Evolutionary conservation across 2,888 invertebrate genomes (phyloP).

Genomic region (Sturmia bella): DNA sequence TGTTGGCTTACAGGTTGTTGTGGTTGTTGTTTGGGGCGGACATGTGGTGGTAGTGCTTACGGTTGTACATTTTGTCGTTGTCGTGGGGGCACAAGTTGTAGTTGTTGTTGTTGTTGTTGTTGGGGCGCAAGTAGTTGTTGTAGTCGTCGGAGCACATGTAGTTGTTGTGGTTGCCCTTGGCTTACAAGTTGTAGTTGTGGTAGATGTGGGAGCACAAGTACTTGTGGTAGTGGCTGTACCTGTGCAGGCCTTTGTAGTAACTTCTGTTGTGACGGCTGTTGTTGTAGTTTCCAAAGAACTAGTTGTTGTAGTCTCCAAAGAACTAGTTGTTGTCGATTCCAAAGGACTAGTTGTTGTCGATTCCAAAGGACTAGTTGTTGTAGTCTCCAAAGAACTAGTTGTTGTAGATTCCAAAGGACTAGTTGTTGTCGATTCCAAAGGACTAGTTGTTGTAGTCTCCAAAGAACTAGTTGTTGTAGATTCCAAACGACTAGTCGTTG

Average conservation of each 20-base stretch:
- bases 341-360: too few species aligned
- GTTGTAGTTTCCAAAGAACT: too few species aligned
- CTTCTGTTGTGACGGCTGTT: conserved; percentile 10
- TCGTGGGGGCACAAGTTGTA: background rate
- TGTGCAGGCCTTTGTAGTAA: conserved; percentile 33
- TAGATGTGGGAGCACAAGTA: conserved; percentile 14
- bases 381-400: background rate
- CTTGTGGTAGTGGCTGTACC: background rate
- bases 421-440: conserved; percentile 6
- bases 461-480: background rate
- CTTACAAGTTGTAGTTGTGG: conserved; percentile 37
- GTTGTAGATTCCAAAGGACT: background rate
- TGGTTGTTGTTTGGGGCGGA: background rate
- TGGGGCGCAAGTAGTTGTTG: background rate
- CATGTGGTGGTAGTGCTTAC: conserved; percentile 18
- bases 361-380: too few species aligned
- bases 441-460: background rate
- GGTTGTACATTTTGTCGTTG: conserved; percentile 39
- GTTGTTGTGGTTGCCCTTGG: background rate
- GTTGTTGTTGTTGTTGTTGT: conserved; percentile 31
- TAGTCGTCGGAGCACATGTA: background rate
- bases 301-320: too few species aligned
- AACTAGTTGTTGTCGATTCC: too few species aligned
- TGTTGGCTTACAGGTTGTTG: conserved; percentile 16
- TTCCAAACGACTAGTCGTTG: background rate